A percentile compares a stretch with the other conserved stretches of the same genome.
phyloP scores from a whole-genome alignment of 2,113 vertebrate genomes.

The Chloropsis hardwickii region DNA sequence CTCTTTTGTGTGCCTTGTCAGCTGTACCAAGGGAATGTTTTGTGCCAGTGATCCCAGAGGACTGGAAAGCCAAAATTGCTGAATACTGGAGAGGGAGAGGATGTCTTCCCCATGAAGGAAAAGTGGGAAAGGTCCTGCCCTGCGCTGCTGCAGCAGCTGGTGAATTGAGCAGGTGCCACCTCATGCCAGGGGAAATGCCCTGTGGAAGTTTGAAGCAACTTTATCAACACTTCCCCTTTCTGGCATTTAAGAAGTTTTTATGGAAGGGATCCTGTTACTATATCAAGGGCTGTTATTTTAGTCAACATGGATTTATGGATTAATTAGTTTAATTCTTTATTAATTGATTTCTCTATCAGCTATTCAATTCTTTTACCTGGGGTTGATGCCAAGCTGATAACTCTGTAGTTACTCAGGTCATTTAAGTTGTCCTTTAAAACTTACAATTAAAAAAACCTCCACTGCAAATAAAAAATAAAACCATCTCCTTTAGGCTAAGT shows the following conservation, averaged over 20 bases:
- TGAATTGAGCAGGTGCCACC: not conserved
- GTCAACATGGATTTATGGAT: not conserved
- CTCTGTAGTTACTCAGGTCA: not conserved
- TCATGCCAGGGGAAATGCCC: rapidly evolving
- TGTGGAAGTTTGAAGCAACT: not conserved
- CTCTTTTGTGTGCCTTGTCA: not conserved
- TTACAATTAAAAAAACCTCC: rapidly evolving
- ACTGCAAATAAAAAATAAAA: not conserved
- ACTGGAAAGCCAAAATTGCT: not conserved
- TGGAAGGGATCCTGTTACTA: not conserved
- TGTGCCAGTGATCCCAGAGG: not conserved
- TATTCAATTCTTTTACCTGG: not conserved
- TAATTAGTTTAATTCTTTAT: not conserved
- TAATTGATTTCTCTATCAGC: not conserved
- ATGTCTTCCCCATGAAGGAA: rapidly evolving
- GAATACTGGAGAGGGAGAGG: rapidly evolving
- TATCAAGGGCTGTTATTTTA: not conserved
- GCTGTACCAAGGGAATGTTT: rapidly evolving
- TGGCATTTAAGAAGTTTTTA: not conserved
- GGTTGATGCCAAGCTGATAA: not conserved
- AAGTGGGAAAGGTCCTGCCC: not conserved
- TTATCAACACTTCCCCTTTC: not conserved
- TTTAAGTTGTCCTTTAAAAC: not conserved
- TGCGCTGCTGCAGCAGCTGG: not conserved
- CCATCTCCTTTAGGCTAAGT: not conserved